A percentile compares a stretch with the other conserved stretches of the same genome.
These are phyloP conservation scores for Hippocampus comes DNA, from an alignment of 2,113 vertebrate genomes.

Conservation along the genomic window DNA sequence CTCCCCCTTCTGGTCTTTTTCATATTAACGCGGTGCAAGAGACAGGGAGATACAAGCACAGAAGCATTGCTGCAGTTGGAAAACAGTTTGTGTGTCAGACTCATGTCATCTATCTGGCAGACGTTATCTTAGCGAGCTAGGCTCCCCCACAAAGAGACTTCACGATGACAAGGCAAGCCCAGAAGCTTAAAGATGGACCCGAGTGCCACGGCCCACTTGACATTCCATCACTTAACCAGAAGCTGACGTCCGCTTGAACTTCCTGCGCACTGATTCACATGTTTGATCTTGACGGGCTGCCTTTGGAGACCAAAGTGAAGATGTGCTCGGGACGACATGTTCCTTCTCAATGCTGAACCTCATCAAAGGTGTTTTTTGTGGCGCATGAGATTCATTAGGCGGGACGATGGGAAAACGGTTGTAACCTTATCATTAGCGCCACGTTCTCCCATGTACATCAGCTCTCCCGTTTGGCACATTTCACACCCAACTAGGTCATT, in stretches of 20 bases:
- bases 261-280: constrained; percentile 2
- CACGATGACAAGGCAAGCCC: constrained; percentile 53
- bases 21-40: constrained; percentile 19
- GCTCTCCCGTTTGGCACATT: constrained; percentile 49
- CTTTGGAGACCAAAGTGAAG: constrained; percentile 14
- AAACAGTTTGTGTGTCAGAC: constrained; percentile 28
- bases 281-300: constrained; percentile 16
- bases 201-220: constrained; percentile 34
- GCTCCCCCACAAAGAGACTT: constrained; percentile 48
- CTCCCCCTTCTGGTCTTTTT: constrained; percentile 40
- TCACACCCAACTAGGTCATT: constrained; percentile 54
- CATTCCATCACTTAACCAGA: constrained; percentile 27
- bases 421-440: constrained; percentile 47
- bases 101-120: constrained; percentile 24
- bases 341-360: constrained; percentile 16
- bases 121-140: constrained; percentile 31
- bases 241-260: constrained; percentile 49
- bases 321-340: not conserved
- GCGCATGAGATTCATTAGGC: constrained; percentile 34
- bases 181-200: constrained; percentile 35
- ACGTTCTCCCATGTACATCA: constrained; percentile 49
- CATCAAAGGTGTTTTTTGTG: constrained; percentile 36
- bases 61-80: constrained; percentile 12
- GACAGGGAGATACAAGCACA: constrained; percentile 7
- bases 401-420: constrained; percentile 19